Evolutionary conservation across 2,888 invertebrate species (phyloP).

Genomic region (Smittia aterrima): DNA sequence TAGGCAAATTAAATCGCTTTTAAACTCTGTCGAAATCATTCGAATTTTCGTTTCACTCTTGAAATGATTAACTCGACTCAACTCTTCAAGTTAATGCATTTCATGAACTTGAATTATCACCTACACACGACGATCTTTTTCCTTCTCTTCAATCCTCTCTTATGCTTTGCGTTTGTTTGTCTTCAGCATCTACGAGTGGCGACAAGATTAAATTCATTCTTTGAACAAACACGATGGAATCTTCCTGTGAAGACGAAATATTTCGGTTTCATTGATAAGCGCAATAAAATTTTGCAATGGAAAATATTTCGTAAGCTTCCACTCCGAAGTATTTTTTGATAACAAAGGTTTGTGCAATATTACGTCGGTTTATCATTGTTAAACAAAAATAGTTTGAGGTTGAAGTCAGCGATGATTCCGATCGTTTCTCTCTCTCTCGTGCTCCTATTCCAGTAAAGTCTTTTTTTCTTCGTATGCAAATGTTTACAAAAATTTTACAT

Average conservation of each 20-base stretch:
- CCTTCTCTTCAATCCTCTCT: conserved; percentile 19
- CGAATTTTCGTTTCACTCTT: neutral
- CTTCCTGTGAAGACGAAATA: too few relatives aligned
- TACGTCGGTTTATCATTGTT: conserved; percentile 12
- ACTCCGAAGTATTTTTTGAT: neutral
- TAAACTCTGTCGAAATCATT: neutral
- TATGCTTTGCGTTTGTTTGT: conserved; percentile 5
- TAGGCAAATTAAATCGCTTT: conserved; percentile 32
- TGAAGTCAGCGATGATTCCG: neutral
- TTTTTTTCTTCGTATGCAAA: neutral
- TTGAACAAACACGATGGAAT: neutral
- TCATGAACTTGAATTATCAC: conserved; percentile 41
- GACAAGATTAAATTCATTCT: conserved; percentile 1
- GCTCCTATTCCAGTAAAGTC: neutral
- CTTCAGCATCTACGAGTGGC: neutral
- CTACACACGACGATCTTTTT: conserved; percentile 26
- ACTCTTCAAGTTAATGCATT: conserved; percentile 7
- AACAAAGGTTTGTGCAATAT: neutral
- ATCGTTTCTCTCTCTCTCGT: neutral
- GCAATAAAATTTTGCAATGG: too few relatives aligned
- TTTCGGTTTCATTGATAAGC: too few relatives aligned
- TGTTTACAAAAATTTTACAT: conserved; percentile 19
- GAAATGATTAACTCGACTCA: neutral
- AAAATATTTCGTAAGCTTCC: neutral
- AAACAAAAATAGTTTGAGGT: neutral